Percentiles rank a stretch among this genome's conserved stretches.
Conservation (phyloP, 2,888 invertebrate genomes). For the Diachrysia chrysitis region DNA sequence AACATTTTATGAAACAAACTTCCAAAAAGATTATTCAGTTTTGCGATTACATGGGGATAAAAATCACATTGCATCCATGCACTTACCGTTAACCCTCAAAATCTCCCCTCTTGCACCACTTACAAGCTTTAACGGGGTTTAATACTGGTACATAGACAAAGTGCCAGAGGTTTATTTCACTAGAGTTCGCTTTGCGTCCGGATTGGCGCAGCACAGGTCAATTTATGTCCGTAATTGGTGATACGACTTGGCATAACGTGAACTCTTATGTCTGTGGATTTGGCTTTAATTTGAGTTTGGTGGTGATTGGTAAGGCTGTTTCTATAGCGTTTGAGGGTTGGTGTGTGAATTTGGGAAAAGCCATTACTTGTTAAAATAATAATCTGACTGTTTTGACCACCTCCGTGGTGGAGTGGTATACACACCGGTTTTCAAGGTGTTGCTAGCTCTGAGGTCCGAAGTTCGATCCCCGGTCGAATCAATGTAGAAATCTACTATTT, state of each 20-base stretch:
- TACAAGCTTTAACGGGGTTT: constrained; percentile 75
- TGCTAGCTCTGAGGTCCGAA: too few relatives aligned
- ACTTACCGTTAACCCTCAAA: constrained; percentile 7
- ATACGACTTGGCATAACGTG: constrained; percentile 53
- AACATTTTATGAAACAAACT: too few relatives aligned
- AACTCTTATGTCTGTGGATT: constrained; percentile 26
- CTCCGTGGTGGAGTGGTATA: too few relatives aligned
- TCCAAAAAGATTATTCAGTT: neutral
- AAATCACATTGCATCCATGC: neutral
- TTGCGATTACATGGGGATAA: neutral
- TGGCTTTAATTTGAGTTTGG: constrained; percentile 33
- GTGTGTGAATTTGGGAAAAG: neutral
- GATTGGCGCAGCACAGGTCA: constrained; percentile 63
- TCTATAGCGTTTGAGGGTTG: constrained; percentile 6
- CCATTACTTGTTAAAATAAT: neutral
- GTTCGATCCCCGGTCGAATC: too few relatives aligned
- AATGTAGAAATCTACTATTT: too few relatives aligned
- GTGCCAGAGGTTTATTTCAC: constrained; percentile 79
- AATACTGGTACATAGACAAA: constrained; percentile 77
- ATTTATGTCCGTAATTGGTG: constrained; percentile 71
- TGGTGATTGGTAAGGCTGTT: constrained; percentile 19
- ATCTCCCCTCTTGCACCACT: constrained; percentile 59
- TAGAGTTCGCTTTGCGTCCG: constrained; percentile 68
- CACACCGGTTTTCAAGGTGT: too few relatives aligned
- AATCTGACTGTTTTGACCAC: neutral